Percentiles rank a stretch among this genome's conserved stretches.
These are phyloP conservation scores for Glossophaga mutica DNA, from an alignment of 2,797 vertebrate genomes.

Conservation along the genomic window DNA sequence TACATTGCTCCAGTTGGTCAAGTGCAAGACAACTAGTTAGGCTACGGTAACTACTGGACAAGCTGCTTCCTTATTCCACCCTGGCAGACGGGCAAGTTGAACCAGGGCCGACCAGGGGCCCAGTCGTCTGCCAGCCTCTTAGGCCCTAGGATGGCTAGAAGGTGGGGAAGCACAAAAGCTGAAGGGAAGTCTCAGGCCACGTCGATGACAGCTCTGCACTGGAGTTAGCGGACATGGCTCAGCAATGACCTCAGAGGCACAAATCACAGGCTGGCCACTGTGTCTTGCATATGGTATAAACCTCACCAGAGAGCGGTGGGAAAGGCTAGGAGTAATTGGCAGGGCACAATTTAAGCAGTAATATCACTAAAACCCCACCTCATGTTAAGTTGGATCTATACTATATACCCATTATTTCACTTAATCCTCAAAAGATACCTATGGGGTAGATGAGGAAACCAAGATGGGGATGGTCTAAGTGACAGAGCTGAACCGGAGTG, in stretches of 20 bases:
- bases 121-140: background rate
- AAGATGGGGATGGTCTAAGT: background rate
- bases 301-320: background rate
- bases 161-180: background rate
- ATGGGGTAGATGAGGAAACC: background rate
- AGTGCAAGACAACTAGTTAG: background rate
- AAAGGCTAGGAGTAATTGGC: background rate
- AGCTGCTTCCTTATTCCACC: background rate
- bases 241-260: background rate
- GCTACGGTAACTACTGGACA: background rate
- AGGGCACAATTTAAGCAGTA: background rate
- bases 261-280: background rate
- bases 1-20: background rate
- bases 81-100: background rate
- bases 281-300: background rate
- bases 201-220: background rate
- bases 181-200: background rate
- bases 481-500: background rate
- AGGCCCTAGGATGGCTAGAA: background rate
- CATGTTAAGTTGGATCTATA: background rate
- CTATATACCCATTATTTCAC: background rate
- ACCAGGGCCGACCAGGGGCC: background rate
- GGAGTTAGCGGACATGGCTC: background rate
- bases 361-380: background rate
- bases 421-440: background rate